Percentiles rank a stretch among this genome's conserved stretches.
Conservation (phyloP, 2,113 vertebrate species). For the Callithrix jacchus region DNA sequence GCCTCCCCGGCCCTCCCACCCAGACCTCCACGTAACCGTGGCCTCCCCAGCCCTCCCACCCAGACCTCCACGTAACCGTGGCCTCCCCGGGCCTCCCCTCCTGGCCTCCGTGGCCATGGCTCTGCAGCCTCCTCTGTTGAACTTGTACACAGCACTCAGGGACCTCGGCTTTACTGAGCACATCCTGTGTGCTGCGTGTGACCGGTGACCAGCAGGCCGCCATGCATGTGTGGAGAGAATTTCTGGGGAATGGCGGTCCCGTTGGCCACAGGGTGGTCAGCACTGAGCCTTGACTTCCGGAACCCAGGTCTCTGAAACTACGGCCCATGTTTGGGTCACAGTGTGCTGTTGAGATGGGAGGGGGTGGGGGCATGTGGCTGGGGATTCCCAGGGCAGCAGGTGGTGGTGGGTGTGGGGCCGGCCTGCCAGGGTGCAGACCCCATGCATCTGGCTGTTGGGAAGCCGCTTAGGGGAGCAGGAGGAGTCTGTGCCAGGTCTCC, state of each 20-base stretch:
- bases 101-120: background rate
- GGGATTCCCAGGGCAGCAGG: accelerated
- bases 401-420: background rate
- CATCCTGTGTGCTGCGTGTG: background rate
- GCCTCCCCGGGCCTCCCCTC: background rate
- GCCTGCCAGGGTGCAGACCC: background rate
- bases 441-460: accelerated
- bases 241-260: background rate
- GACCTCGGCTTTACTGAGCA: background rate
- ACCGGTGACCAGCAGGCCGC: accelerated
- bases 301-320: background rate
- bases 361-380: background rate
- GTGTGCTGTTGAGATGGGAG: accelerated
- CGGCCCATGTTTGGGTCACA: background rate
- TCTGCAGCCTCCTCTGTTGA: background rate
- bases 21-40: too few species aligned
- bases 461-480: background rate
- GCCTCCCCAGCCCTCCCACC: too few species aligned
- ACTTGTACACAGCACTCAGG: accelerated
- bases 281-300: background rate
- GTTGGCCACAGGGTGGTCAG: background rate
- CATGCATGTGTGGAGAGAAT: background rate
- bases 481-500: background rate
- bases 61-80: too few species aligned
- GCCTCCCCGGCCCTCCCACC: too few species aligned